Conservation (phyloP, 2,888 invertebrate genomes). For the Idaea aversata region DNA sequence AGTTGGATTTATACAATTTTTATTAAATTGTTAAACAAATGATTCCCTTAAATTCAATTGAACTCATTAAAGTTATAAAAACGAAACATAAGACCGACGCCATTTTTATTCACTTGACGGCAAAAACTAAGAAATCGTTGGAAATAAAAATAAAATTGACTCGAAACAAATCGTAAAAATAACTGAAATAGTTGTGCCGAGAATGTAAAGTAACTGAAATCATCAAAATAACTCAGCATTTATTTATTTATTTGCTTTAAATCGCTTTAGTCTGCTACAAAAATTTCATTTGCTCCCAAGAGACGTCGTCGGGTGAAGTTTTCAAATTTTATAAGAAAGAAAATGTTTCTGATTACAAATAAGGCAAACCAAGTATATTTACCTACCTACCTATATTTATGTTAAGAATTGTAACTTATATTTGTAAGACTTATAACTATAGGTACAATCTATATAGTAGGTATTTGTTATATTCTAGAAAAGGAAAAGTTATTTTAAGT, state of each 20-base stretch:
- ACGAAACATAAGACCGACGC: no score
- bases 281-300: not conserved
- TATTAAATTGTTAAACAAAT: no score
- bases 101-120: no score
- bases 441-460: no score
- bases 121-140: conserved; percentile 28
- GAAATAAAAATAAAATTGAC: conserved; percentile 31
- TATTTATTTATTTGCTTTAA: not conserved
- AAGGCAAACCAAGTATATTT: no score
- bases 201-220: not conserved
- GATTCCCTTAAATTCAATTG: no score
- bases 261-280: not conserved
- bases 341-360: not conserved
- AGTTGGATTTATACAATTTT: no score
- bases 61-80: no score
- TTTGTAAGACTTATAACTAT: no score
- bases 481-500: no score
- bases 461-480: no score
- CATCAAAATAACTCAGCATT: not conserved
- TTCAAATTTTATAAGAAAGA: not conserved
- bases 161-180: conserved; percentile 13
- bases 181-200: not conserved
- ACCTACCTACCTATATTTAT: not conserved
- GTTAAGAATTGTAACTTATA: not conserved
- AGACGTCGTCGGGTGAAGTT: not conserved